A percentile compares a stretch with the other conserved stretches of the same genome.
Evolutionary conservation across 2,888 invertebrate genomes (phyloP).

Genomic region (Didymodactylos carnosus): DNA sequence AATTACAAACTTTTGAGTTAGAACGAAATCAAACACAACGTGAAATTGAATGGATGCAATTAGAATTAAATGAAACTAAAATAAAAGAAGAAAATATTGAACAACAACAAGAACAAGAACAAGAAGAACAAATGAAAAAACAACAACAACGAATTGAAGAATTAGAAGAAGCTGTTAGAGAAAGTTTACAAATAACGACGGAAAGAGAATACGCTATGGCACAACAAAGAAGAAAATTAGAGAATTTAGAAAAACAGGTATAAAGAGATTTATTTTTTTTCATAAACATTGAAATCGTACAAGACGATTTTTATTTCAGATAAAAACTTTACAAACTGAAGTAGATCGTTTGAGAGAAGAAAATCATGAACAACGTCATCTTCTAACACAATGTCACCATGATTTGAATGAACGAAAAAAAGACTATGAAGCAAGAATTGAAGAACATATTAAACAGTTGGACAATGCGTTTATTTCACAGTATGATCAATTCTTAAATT

Average conservation of each 20-base stretch:
- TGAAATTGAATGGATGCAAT: constrained; percentile 24
- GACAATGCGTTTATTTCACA: constrained; percentile 10
- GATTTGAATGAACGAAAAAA: constrained; percentile 3
- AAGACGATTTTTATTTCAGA: neutral
- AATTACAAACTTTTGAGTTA: constrained; percentile 51
- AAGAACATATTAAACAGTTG: constrained; percentile 13
- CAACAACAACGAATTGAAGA: constrained; percentile 45
- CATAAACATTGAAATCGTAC: too few species aligned
- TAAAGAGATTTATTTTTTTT: too few species aligned
- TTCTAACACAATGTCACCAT: neutral
- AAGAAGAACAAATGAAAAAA: constrained; percentile 10
- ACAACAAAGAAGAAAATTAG: constrained; percentile 34
- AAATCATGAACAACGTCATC: neutral
- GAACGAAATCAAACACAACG: constrained; percentile 59
- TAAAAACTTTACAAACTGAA: constrained; percentile 1
- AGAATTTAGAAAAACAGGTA: constrained; percentile 18
- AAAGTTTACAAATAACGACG: constrained; percentile 46
- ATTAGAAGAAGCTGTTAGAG: constrained; percentile 60
- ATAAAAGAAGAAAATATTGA: constrained; percentile 3
- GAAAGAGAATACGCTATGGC: constrained; percentile 38
- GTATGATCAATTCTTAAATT: neutral
- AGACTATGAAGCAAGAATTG: constrained; percentile 2
- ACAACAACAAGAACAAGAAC: constrained; percentile 14
- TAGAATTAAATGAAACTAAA: constrained; percentile 21
- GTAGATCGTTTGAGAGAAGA: neutral